phyloP scores from a whole-genome alignment of 2,888 invertebrate genomes.

The Cephus pygmeus region DNA sequence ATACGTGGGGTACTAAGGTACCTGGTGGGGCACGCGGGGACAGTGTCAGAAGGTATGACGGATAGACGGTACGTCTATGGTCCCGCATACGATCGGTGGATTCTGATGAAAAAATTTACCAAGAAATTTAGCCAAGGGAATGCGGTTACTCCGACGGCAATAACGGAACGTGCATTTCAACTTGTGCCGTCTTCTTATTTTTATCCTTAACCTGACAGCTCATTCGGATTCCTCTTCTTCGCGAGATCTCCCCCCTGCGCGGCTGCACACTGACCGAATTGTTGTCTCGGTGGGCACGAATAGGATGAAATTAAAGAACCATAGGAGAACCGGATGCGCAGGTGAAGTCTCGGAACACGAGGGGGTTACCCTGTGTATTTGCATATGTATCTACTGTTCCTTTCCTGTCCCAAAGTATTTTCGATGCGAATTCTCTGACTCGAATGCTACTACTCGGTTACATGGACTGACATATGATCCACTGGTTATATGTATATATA shows the following conservation, averaged over 20 bases:
- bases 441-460: slow-evolving; percentile 15
- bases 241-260: background rate
- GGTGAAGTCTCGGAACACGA: slow-evolving; percentile 48
- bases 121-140: background rate
- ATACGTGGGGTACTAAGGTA: background rate
- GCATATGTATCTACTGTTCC: slow-evolving; percentile 51
- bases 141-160: background rate
- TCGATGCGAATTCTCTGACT: background rate
- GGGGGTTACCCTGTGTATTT: slow-evolving; percentile 37
- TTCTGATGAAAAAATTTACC: slow-evolving; percentile 16
- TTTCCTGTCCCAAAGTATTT: slow-evolving; percentile 12
- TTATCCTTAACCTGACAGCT: background rate
- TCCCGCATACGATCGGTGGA: slow-evolving; percentile 35
- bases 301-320: slow-evolving; percentile 40
- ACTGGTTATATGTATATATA: background rate
- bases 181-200: background rate
- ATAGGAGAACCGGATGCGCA: slow-evolving; percentile 61
- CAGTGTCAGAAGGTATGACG: slow-evolving; percentile 13
- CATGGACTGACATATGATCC: slow-evolving; percentile 33
- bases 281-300: background rate
- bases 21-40: background rate
- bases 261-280: background rate
- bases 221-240: background rate
- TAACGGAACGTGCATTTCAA: background rate
- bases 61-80: slow-evolving; percentile 22